Percentiles rank a stretch among this genome's conserved stretches.
Evolutionary conservation across 1,140 invertebrate genomes (phyloP).

Genomic region (Scaptodrosophila lebanonensis): DNA sequence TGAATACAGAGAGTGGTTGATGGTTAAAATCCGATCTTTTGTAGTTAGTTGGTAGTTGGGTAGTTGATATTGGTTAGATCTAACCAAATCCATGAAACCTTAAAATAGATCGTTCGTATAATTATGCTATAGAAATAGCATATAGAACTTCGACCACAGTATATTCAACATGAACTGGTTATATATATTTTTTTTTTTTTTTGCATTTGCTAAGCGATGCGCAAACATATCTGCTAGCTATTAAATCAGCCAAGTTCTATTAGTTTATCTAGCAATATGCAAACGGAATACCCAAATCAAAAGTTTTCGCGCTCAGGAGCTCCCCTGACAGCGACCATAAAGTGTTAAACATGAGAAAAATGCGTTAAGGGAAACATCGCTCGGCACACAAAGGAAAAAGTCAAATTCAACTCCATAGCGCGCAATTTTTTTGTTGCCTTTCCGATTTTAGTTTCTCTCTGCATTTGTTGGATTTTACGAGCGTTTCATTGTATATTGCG

Average conservation of each 20-base stretch:
- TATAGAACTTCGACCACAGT: no score
- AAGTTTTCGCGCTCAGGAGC: neutral
- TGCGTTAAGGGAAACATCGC: conserved; percentile 3
- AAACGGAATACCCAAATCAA: conserved; percentile 49
- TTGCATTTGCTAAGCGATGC: neutral
- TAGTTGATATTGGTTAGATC: no score
- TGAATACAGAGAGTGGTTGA: neutral
- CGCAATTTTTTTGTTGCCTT: conserved; percentile 8
- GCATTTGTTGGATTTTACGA: conserved; percentile 47
- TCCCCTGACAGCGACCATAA: neutral
- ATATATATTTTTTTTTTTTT: no score
- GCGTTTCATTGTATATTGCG: conserved; percentile 44
- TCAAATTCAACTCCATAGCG: conserved; percentile 45
- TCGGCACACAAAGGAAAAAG: conserved; percentile 12
- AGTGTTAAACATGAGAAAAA: conserved; percentile 25
- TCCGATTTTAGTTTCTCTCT: conserved; percentile 9
- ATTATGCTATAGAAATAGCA: no score
- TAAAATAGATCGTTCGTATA: no score
- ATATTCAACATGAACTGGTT: no score
- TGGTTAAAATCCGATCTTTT: no score
- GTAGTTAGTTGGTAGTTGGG: no score
- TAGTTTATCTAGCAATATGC: conserved; percentile 2
- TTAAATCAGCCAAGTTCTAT: neutral
- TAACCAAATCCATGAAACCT: no score
- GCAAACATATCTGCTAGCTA: conserved; percentile 3